Conservation (phyloP, 1,140 invertebrate species). For the Diorhabda carinulata region DNA sequence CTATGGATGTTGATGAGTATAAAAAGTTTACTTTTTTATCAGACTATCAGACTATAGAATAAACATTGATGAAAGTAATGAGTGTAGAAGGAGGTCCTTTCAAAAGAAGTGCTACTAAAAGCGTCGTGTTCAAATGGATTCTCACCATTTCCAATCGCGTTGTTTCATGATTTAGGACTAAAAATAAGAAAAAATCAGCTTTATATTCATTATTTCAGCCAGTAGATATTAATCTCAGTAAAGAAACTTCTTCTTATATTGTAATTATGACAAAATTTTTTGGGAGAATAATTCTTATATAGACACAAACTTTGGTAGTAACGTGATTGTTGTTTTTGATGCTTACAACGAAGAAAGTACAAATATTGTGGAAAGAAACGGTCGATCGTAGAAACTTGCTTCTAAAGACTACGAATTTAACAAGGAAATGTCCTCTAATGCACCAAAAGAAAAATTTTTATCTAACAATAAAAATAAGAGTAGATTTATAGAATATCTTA, state of each 20-base stretch:
- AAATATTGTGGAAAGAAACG: neutral
- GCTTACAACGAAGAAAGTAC: neutral
- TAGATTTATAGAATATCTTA: neutral
- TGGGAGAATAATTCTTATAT: neutral
- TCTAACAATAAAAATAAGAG: neutral
- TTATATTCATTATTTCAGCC: too few relatives aligned
- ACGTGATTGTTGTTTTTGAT: neutral
- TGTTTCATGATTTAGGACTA: too few relatives aligned
- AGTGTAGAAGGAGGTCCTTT: too few relatives aligned
- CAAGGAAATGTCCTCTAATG: neutral
- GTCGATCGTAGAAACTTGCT: neutral
- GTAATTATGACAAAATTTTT: neutral
- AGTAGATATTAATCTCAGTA: too few relatives aligned
- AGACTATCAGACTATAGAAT: too few relatives aligned
- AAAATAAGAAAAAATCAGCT: too few relatives aligned
- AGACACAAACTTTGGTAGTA: neutral
- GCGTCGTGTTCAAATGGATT: too few relatives aligned
- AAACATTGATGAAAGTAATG: too few relatives aligned
- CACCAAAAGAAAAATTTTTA: neutral
- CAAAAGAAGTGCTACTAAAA: too few relatives aligned
- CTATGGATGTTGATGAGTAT: slow-evolving; percentile 37
- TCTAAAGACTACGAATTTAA: neutral
- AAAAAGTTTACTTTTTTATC: slow-evolving; percentile 34
- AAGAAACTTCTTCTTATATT: too few relatives aligned
- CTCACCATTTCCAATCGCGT: too few relatives aligned